These are phyloP conservation scores for Pelecanus crispus DNA, from an alignment of 2,113 vertebrate genomes.

Conservation along the genomic window DNA sequence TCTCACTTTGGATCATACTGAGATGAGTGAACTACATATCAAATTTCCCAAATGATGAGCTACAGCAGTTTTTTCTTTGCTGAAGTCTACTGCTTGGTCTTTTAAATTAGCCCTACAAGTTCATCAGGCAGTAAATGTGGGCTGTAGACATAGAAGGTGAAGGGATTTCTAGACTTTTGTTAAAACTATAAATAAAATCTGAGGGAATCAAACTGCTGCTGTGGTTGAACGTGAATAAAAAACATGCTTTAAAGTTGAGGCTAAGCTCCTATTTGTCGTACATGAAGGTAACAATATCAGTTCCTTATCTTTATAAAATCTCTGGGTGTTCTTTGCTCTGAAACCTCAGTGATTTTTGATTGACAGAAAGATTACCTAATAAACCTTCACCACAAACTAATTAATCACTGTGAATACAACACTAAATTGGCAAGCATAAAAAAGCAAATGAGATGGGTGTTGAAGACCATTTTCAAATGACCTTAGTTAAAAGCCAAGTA, in stretches of 20 bases:
- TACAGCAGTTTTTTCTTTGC: background rate
- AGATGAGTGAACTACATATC: background rate
- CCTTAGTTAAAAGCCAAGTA: constrained; percentile 70
- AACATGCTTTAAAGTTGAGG: background rate
- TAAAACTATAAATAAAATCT: constrained; percentile 21
- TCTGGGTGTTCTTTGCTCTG: constrained; percentile 20
- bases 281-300: background rate
- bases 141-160: background rate
- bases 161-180: constrained; percentile 12
- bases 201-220: background rate
- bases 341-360: constrained; percentile 65
- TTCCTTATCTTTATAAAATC: constrained; percentile 42
- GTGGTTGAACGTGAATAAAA: background rate
- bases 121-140: background rate
- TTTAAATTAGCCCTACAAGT: background rate
- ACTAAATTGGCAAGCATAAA: constrained; percentile 72
- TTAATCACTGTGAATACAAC: constrained; percentile 76
- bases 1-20: background rate
- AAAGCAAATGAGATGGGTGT: constrained; percentile 74
- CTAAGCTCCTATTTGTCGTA: background rate
- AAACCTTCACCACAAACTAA: constrained; percentile 75
- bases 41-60: background rate
- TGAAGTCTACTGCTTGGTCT: background rate
- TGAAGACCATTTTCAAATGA: constrained; percentile 67
- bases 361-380: constrained; percentile 77